Evolutionary conservation across 2,113 vertebrate species (phyloP), one percentile per base, ranked within the genome.

Genomic region (Oenanthe oenanthe): DNA sequence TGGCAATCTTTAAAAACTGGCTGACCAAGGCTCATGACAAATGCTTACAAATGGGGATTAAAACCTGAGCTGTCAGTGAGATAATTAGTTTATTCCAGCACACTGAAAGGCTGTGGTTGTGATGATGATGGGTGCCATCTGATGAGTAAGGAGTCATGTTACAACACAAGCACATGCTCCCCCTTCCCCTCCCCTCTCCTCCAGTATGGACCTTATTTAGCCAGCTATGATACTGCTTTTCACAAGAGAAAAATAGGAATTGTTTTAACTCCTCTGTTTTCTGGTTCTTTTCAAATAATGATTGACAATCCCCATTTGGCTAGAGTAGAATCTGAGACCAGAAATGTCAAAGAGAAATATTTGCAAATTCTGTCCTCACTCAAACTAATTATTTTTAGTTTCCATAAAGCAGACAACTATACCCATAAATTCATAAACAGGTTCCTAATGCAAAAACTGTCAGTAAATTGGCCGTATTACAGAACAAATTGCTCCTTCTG

Each of bases 41-140:
- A 95, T 94, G 80, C 89, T 96, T 94, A 95, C 70, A 95, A 95
- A 95, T 89, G 77, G 45, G 38, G 51, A 93, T 96, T 93, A 93
- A 96, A 96, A 96, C 95, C 84, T 93, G 80, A 95, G 57, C 65
- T 96, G 86, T 95, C 93, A 95, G 65, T 67, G 91, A 89, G 93
- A 82, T 95, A 96, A 93, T 97, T 96, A 96, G 89, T 96, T 97
- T 97, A 95, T 96, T 95, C 94, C 84, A 93, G 89, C 65, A 42
- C 57, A 68, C 45, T 94, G 91, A 95, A 94, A 94, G 61, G 48
- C 83, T 80, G 75, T 86, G 92, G 85, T 83, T 93, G 63, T 93
- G 92, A 94, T 63, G 85, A 86, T 92, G 94, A 94, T 95, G 94
- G 72, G 88, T 95, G 85, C 95, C 94, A 93, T 97, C 88, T 89